Evolutionary conservation across 2,113 vertebrate species (phyloP), one percentile per base, ranked within the genome.

Genomic region (Siphamia tubifer): DNA sequence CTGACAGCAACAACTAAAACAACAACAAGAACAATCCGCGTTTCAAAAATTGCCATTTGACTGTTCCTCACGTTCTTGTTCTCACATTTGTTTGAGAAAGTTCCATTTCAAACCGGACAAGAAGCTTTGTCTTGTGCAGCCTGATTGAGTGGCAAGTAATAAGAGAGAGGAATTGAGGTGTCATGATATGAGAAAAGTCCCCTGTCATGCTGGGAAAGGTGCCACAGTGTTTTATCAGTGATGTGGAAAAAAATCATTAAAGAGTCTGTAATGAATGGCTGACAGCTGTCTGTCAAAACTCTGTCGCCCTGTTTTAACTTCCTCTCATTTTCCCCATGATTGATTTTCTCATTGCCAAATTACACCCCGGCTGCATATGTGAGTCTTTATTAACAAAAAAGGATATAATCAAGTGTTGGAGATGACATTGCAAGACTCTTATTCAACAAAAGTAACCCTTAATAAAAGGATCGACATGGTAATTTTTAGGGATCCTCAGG

Each of bases 241-340:
- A 38, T 24, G 58, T 66, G 61, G 66, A 63, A 68, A 35, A 56
- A 76, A 73, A 49, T 82, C 62, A 68, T 79, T 61, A 79, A 53
- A 32, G 44, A 60, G 27, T 45, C 27, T 56, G 69, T 66, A 66
- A 82, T 66, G 42, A 89, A 78, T 51, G 68, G 48, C 21, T 65
- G 83, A 84, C 84, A 83, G 77, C 82, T 89, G 85, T 83, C 85
- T 75, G 71, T 91, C 83, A 87, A 75, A 83, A 9, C 13, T 24
- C 13, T 16, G 38, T 0, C 12, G 34, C 11, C 17, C 32, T 27
- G 17, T 70, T 79, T 72, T 61, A 67, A 80, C 56, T 45, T 65
- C 23, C 42, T 43, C 57, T 79, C 43, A 68, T 82, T 84, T 82
- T 79, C 75, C 56, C 53, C 47, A 71, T 72, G 65, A 80, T 74